These are phyloP conservation scores for Sarcophaga variegata DNA, from an alignment of 2,888 invertebrate genomes.

Conservation along the genomic window DNA sequence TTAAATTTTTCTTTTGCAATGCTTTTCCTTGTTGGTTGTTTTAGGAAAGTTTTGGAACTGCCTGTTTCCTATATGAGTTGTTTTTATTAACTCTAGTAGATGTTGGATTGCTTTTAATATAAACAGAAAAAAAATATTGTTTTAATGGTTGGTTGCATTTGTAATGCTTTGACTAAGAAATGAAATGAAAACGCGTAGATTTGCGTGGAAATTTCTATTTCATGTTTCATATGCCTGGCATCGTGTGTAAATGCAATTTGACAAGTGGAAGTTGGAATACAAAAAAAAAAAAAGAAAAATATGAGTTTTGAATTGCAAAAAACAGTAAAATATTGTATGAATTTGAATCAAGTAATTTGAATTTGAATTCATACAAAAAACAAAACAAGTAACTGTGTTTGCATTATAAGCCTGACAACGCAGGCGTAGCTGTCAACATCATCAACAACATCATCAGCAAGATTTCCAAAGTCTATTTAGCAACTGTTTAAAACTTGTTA, in stretches of 20 bases:
- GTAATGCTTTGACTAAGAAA: constrained; percentile 35
- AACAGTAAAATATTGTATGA: not conserved
- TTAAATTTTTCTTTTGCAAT: not conserved
- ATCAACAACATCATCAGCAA: constrained; percentile 40
- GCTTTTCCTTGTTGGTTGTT: not conserved
- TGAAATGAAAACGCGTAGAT: constrained; percentile 42
- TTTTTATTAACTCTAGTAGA: not conserved
- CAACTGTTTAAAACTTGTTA: constrained; percentile 59
- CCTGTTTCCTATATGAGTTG: not conserved
- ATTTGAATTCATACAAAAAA: not conserved
- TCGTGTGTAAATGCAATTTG: constrained; percentile 63
- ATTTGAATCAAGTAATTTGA: not conserved
- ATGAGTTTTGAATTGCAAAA: constrained; percentile 37
- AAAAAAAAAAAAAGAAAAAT: constrained; percentile 35
- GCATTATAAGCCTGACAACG: constrained; percentile 53
- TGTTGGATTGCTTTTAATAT: no score
- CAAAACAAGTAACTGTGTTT: constrained; percentile 1
- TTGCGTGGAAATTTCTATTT: constrained; percentile 55
- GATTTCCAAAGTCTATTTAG: constrained; percentile 24
- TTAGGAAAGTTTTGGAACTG: constrained; percentile 26
- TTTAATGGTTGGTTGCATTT: constrained; percentile 61
- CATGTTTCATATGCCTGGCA: constrained; percentile 33
- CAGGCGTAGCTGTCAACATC: constrained; percentile 63
- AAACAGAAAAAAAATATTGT: constrained; percentile 4
- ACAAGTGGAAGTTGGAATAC: constrained; percentile 61